Conservation (phyloP, 1,140 invertebrate genomes). For the Lepidotrigona ventralis region DNA sequence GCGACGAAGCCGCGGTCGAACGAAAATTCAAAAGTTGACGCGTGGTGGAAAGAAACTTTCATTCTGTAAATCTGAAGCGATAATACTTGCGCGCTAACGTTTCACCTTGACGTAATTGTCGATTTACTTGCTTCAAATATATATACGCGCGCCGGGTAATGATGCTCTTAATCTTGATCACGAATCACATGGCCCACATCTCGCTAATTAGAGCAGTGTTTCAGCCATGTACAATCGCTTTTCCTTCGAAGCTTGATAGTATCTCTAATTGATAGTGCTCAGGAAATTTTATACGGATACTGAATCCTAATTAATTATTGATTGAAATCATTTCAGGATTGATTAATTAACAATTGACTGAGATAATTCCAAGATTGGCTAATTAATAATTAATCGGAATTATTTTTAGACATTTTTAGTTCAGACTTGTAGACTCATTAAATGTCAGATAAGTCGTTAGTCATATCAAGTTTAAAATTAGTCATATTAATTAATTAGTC, state of each 20-base stretch:
- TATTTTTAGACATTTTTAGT: no score
- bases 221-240: background rate
- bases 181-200: background rate
- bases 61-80: background rate
- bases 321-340: no score
- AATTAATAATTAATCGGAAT: no score
- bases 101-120: background rate
- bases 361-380: no score
- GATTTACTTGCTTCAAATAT: background rate
- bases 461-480: no score
- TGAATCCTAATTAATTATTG: background rate
- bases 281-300: background rate
- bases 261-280: no score
- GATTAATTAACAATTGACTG: no score
- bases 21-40: background rate
- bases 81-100: background rate
- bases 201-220: slow-evolving; percentile 17
- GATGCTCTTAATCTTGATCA: background rate
- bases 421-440: no score
- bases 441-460: no score
- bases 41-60: background rate
- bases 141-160: background rate
- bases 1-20: background rate
- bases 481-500: no score
- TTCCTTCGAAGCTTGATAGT: background rate